Evolutionary conservation across 2,113 vertebrate genomes (phyloP), one percentile per base, ranked within the genome.

Genomic region (Catagonus wagneri): DNA sequence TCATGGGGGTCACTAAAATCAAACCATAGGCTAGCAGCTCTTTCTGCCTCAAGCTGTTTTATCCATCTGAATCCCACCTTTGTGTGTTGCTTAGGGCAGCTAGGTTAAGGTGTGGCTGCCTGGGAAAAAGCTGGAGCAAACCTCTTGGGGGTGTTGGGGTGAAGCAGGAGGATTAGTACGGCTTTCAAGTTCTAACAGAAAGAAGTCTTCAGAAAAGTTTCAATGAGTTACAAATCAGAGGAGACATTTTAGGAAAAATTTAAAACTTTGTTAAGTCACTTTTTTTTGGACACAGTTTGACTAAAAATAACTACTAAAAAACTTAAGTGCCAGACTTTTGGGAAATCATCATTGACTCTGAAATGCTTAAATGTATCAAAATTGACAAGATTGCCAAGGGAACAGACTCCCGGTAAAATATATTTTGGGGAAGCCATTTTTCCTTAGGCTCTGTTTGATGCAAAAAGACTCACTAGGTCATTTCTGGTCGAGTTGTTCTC

Each of bases 331-430:
- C 61, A 93, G 95, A 93, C 22, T 75, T 65, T 65, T 54, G 54
- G 44, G 52, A 76, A 85, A 58, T 89, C 56, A 66, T 95, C 52
- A 44, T 23, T 85, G 92, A 89, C 44, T 88, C 63, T 66, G 71
- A 96, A 96, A 76, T 75, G 44, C 54, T 88, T 83, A 89, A 79
- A 89, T 86, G 39, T 29, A 90, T 91, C 79, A 74, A 89, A 97
- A 39, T 36, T 81, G 65, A 68, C 60, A 92, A 93, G 22, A 52
- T 27, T 1, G 6, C 29, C 63, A 93, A 81, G 36, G n/a, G 20
- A 95, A 91, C 0, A 72, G 39, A 79, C n/a, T 74, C 36, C 65
- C 22, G 25, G 61, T 74, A 95, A 95, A 93, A 92, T 36, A 61
- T 8, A 94, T 29, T 66, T 0, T 25, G 5, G 9, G 39, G 19